These are phyloP conservation scores for Hapalemur alaotrensis DNA, from an alignment of 2,797 vertebrate species.

Conservation along the genomic window DNA sequence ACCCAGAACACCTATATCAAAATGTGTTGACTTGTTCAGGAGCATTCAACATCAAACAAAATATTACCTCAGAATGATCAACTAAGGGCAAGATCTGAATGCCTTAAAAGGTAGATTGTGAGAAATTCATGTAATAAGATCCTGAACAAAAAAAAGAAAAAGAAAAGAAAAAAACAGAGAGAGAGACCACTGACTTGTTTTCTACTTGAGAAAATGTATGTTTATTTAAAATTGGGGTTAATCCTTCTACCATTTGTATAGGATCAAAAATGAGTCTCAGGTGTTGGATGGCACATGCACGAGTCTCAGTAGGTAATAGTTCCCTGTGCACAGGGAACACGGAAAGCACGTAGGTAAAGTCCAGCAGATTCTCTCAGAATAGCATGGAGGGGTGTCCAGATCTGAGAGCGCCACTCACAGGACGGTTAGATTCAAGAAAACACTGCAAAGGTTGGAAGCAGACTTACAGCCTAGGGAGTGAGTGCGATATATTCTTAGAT, in stretches of 20 bases:
- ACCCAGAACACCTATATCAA: neutral
- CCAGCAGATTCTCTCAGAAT: neutral
- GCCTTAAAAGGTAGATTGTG: neutral
- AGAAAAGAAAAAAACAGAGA: neutral
- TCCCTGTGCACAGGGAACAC: neutral
- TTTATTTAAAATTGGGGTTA: neutral
- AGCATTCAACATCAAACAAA: neutral
- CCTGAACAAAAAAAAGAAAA: neutral
- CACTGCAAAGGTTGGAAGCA: neutral
- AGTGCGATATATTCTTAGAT: neutral
- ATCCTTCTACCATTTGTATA: neutral
- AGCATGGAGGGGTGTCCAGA: neutral
- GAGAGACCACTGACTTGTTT: neutral
- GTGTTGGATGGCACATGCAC: neutral
- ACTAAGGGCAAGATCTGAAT: neutral
- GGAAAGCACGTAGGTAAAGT: neutral
- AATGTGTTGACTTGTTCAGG: neutral
- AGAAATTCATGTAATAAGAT: neutral
- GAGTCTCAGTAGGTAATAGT: too few species aligned
- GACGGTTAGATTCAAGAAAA: neutral
- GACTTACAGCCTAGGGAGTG: neutral
- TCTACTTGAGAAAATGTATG: neutral
- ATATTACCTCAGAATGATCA: neutral
- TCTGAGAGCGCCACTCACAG: neutral
- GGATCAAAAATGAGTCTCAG: neutral